Percentiles rank a stretch among this genome's conserved stretches.
These are phyloP conservation scores for Apocheima hispidaria DNA, from an alignment of 2,888 invertebrate genomes.

Conservation along the genomic window DNA sequence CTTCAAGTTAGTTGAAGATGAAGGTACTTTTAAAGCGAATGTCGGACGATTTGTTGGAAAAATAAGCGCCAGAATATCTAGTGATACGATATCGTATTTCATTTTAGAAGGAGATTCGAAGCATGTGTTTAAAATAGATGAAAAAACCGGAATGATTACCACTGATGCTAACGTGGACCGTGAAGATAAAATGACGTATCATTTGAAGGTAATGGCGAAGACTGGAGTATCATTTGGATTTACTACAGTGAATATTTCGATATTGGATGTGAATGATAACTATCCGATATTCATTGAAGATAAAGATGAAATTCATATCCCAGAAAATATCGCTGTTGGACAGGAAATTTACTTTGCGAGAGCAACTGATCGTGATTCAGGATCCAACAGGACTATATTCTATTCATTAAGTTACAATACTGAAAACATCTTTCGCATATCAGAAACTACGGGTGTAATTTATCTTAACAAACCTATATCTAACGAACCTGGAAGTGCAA, in stretches of 20 bases:
- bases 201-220: slow-evolving; percentile 92
- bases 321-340: slow-evolving; percentile 97
- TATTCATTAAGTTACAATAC: slow-evolving; percentile 94
- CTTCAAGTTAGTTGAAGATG: slow-evolving; percentile 94
- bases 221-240: slow-evolving; percentile 91
- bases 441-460: slow-evolving; percentile 94
- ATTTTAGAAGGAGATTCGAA: slow-evolving; percentile 93
- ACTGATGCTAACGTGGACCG: slow-evolving; percentile 94
- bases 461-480: slow-evolving; percentile 93
- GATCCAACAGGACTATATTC: slow-evolving; percentile 94
- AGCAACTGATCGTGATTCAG: slow-evolving; percentile 95
- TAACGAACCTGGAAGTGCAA: slow-evolving; percentile 89
- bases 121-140: slow-evolving; percentile 92
- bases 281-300: slow-evolving; percentile 93
- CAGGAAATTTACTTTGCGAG: slow-evolving; percentile 96
- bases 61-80: slow-evolving; percentile 88
- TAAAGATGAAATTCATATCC: slow-evolving; percentile 91
- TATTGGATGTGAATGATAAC: slow-evolving; percentile 96
- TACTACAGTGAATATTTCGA: slow-evolving; percentile 92
- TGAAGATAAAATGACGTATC: slow-evolving; percentile 92
- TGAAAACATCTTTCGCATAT: slow-evolving; percentile 93
- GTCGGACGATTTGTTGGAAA: slow-evolving; percentile 91
- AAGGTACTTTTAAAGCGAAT: slow-evolving; percentile 87
- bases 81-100: slow-evolving; percentile 89
- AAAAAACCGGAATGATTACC: slow-evolving; percentile 91